phyloP scores from a whole-genome alignment of 30 jellyfish, hydroid and myxozoan genomes.

The Mastigias papua region DNA sequence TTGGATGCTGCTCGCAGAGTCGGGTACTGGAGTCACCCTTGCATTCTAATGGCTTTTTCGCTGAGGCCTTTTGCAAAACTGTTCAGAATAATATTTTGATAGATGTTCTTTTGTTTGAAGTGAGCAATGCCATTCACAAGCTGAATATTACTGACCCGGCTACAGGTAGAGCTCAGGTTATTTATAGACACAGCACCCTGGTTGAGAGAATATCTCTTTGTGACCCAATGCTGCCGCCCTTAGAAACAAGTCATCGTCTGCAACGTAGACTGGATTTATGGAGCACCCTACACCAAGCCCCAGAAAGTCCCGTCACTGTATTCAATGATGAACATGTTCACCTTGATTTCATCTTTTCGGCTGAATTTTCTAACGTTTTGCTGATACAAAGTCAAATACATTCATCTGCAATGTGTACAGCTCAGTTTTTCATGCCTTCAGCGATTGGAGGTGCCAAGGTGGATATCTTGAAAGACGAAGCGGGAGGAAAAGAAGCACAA shows the following conservation, averaged over 20 bases:
- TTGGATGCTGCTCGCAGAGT: slow-evolving; percentile 91
- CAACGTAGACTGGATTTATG: slow-evolving; percentile 38
- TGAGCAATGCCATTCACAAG: slow-evolving; percentile 77
- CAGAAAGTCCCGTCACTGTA: slow-evolving; percentile 83
- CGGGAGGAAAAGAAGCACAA: slow-evolving; percentile 22
- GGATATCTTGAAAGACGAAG: slow-evolving; percentile 43
- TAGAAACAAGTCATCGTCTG: background rate
- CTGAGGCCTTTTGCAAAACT: slow-evolving; percentile 67
- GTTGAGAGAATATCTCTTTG: slow-evolving; percentile 81
- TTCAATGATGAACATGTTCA: slow-evolving; percentile 67
- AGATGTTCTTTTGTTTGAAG: slow-evolving; percentile 82
- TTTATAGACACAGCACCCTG: slow-evolving; percentile 85
- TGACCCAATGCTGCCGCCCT: slow-evolving; percentile 55
- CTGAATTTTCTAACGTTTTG: slow-evolving; percentile 89
- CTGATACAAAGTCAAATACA: slow-evolving; percentile 81
- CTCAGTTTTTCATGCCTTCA: slow-evolving; percentile 73
- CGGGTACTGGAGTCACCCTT: slow-evolving; percentile 91
- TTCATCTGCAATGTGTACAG: slow-evolving; percentile 44
- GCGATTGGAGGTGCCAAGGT: slow-evolving; percentile 93
- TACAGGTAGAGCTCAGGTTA: slow-evolving; percentile 86
- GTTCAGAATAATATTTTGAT: slow-evolving; percentile 65
- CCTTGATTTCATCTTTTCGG: slow-evolving; percentile 78
- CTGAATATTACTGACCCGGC: slow-evolving; percentile 87
- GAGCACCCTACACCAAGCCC: slow-evolving; percentile 87
- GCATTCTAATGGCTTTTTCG: slow-evolving; percentile 84